A percentile compares a stretch with the other conserved stretches of the same genome.
These are phyloP conservation scores for Herpetotheres cachinnans DNA, from an alignment of 2,113 vertebrate genomes.

Conservation along the genomic window DNA sequence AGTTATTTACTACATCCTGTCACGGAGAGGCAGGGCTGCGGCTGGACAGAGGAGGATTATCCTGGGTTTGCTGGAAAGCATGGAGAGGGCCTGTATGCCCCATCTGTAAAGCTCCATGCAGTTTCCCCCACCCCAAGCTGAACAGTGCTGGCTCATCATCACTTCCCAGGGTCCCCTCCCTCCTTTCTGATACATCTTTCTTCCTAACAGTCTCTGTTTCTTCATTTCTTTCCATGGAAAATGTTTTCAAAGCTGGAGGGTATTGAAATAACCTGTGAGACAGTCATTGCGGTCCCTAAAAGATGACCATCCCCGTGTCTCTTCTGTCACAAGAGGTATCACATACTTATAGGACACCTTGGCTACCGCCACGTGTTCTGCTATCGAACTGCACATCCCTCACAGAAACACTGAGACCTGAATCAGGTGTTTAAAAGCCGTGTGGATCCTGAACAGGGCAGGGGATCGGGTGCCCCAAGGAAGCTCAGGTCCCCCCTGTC, in stretches of 20 bases:
- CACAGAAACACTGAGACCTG: background rate
- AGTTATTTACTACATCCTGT: background rate
- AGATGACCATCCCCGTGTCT: background rate
- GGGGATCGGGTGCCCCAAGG: background rate
- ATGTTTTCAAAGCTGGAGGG: background rate
- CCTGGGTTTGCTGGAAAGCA: background rate
- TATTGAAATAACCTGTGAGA: background rate
- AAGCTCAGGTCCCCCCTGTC: background rate
- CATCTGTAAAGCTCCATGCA: background rate
- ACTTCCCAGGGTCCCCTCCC: background rate
- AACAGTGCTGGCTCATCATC: background rate
- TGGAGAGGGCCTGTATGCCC: accelerated
- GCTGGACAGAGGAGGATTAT: background rate
- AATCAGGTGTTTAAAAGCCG: background rate
- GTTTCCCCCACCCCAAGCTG: background rate
- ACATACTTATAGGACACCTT: background rate
- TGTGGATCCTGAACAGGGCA: background rate
- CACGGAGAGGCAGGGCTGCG: background rate
- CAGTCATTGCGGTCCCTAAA: background rate
- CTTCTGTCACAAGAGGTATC: background rate
- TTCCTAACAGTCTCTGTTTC: background rate
- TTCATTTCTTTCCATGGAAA: background rate
- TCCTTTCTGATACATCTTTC: background rate
- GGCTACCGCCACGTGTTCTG: background rate
- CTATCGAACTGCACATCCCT: background rate